Evolutionary conservation across 2,888 invertebrate genomes (phyloP).

Genomic region (Caprella mutica): DNA sequence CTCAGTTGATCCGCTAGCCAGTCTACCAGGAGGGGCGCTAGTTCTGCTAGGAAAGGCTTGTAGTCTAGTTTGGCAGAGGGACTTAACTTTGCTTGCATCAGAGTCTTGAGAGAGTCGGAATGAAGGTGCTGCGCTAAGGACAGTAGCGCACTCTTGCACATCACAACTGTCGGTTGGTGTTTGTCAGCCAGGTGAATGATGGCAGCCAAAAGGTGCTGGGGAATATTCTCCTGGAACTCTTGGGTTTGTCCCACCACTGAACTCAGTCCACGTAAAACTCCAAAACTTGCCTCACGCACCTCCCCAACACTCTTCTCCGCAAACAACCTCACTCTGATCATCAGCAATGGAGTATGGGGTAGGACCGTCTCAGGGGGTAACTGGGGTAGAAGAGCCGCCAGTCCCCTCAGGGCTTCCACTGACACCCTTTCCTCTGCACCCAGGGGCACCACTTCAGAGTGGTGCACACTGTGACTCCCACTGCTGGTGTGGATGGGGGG

Average conservation of each 20-base stretch:
- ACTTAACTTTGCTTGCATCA: slow-evolving; percentile 26
- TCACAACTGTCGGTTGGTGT: slow-evolving; percentile 31
- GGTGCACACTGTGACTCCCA: no score
- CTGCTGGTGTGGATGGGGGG: no score
- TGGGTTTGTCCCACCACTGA: slow-evolving; percentile 22
- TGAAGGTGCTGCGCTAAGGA: slow-evolving; percentile 24
- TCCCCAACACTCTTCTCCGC: slow-evolving; percentile 26
- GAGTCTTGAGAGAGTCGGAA: slow-evolving; percentile 19
- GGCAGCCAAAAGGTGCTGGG: slow-evolving; percentile 24
- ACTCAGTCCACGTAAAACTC: slow-evolving; percentile 25
- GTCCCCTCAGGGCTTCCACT: slow-evolving; percentile 26
- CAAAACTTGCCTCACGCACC: slow-evolving; percentile 29
- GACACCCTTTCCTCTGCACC: slow-evolving; percentile 23
- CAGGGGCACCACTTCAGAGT: background rate
- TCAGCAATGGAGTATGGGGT: slow-evolving; percentile 29
- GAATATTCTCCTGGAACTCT: slow-evolving; percentile 26
- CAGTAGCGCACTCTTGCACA: slow-evolving; percentile 34
- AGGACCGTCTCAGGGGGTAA: slow-evolving; percentile 24
- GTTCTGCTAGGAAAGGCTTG: slow-evolving; percentile 25
- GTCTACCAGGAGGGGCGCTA: slow-evolving; percentile 21
- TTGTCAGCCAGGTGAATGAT: slow-evolving; percentile 27
- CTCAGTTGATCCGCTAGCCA: slow-evolving; percentile 24
- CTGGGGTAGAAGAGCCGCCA: slow-evolving; percentile 29
- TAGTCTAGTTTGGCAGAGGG: slow-evolving; percentile 24
- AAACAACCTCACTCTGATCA: slow-evolving; percentile 28